phyloP scores from a whole-genome alignment of 2,113 vertebrate genomes.

The Chloroceryle aenea region DNA sequence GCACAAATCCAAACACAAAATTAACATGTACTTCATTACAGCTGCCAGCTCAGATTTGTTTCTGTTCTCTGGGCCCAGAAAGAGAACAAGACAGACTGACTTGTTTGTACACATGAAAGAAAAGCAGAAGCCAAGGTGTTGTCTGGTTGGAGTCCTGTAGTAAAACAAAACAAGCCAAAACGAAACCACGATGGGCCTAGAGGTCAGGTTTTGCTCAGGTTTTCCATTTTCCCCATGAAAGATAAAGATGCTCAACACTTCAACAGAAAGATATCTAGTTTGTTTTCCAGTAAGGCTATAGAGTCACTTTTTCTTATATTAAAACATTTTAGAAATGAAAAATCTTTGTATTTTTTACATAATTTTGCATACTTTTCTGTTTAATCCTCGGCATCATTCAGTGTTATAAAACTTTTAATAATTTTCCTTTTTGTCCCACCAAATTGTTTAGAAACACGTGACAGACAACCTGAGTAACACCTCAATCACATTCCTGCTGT shows the following conservation, averaged over 20 bases:
- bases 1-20: constrained; percentile 25
- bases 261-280: not conserved
- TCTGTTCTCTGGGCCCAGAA: constrained; percentile 29
- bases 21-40: constrained; percentile 26
- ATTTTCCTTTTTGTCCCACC: not conserved
- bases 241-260: not conserved
- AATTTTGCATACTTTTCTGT: not conserved
- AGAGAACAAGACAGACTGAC: constrained; percentile 9
- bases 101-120: constrained; percentile 15
- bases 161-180: not conserved
- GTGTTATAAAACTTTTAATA: not conserved
- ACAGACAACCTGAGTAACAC: not conserved
- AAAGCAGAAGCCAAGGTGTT: not conserved
- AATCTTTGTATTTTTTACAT: not conserved
- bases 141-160: not conserved
- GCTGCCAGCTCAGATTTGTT: constrained; percentile 30
- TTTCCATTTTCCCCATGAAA: not conserved
- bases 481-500: not conserved
- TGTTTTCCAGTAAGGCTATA: not conserved
- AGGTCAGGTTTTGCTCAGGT: not conserved
- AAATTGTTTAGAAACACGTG: not conserved
- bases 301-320: not conserved
- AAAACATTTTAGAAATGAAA: not conserved
- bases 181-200: not conserved
- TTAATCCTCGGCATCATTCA: not conserved